These are phyloP conservation scores for Engystomops pustulosus DNA, from an alignment of 2,113 vertebrate species.

Conservation along the genomic window DNA sequence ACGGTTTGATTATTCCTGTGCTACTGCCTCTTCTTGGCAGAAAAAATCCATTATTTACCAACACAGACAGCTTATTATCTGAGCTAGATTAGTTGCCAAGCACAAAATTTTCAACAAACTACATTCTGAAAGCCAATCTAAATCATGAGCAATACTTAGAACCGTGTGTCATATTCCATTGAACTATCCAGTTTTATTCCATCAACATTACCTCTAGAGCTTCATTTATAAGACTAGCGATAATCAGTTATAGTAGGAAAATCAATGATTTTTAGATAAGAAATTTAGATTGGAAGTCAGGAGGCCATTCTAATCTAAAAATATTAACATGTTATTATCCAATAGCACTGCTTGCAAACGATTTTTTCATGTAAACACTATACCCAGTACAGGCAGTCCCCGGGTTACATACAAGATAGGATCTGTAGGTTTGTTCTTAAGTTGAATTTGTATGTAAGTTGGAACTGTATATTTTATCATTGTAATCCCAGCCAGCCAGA, in stretches of 20 bases:
- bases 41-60: neutral
- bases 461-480: no score
- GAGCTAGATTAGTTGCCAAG: slow-evolving; percentile 22
- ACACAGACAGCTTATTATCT: slow-evolving; percentile 32
- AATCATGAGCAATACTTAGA: slow-evolving; percentile 35
- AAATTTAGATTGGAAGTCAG: no score
- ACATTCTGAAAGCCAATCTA: slow-evolving; percentile 25
- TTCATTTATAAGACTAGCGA: neutral
- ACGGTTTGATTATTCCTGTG: neutral
- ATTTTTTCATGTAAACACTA: no score
- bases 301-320: no score
- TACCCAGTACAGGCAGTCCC: no score
- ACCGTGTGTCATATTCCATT: neutral
- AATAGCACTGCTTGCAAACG: no score
- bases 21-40: slow-evolving; percentile 21
- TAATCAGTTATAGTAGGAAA: neutral
- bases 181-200: neutral
- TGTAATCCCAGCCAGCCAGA: no score
- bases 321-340: no score
- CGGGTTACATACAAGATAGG: no score
- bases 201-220: neutral
- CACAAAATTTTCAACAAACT: slow-evolving; percentile 9
- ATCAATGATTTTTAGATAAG: neutral
- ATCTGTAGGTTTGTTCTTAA: no score
- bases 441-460: no score